A percentile compares a stretch with the other conserved stretches of the same genome.
phyloP scores from a whole-genome alignment of 2,797 vertebrate species.

The Merluccius polli region DNA sequence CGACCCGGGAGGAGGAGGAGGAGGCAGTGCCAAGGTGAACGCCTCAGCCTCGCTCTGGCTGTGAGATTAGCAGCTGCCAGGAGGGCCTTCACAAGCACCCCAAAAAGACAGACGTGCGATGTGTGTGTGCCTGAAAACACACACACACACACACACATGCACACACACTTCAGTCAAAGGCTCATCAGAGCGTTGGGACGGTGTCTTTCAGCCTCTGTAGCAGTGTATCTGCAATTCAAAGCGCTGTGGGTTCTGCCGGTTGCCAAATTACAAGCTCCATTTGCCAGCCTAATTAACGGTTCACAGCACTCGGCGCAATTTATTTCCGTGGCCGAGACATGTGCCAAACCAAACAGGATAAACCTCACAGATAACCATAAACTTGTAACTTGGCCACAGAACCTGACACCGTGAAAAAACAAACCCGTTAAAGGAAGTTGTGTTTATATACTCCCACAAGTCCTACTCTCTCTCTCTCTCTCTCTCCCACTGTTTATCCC shows the following conservation, averaged over 20 bases:
- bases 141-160: conserved; percentile 9
- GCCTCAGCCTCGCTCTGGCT: conserved; percentile 42
- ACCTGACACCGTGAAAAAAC: conserved; percentile 71
- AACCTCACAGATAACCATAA: conserved; percentile 69
- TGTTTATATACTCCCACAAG: conserved; percentile 63
- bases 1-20: too few species aligned
- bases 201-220: conserved; percentile 51
- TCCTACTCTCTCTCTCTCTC: conserved; percentile 24
- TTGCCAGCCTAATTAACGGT: conserved; percentile 75
- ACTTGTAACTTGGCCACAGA: conserved; percentile 55
- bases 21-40: conserved; percentile 39
- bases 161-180: conserved; percentile 29
- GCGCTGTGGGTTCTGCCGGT: conserved; percentile 58
- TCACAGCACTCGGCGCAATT: conserved; percentile 68
- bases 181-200: conserved; percentile 39
- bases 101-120: not conserved
- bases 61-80: conserved; percentile 63
- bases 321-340: conserved; percentile 56
- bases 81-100: conserved; percentile 23
- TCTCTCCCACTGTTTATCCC: not conserved
- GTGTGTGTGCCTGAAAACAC: not conserved
- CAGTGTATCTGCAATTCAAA: conserved; percentile 66
- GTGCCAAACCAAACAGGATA: conserved; percentile 70
- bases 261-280: conserved; percentile 76
- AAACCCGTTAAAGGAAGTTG: conserved; percentile 67